Evolutionary conservation across 2,113 vertebrate genomes (phyloP), one percentile per base, ranked within the genome.

Genomic region (Nyctibius bracteatus): DNA sequence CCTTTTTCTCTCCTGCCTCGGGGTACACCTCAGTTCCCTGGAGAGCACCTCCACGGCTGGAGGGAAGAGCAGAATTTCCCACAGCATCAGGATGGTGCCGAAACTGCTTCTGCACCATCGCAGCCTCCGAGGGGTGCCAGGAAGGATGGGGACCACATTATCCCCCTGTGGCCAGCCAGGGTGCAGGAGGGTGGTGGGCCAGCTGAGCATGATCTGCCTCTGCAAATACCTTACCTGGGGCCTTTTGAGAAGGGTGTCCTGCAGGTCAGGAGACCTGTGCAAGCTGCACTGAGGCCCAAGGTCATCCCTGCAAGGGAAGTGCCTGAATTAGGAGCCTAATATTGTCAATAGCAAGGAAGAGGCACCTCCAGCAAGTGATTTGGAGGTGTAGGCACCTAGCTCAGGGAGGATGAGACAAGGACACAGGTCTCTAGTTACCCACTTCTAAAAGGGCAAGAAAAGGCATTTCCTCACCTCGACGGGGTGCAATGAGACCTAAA

Each of bases 51-150:
- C 74, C 41, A 8, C 0, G 3, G 9, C 51, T 92, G 62, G 20
- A 65, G 23, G 14, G 51, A 43, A 71, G 12, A 74, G 14, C 39
- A 68, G 55, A 57, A 37, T 33, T 43, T 41, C 18, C 25, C 3
- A 0, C 3, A 35, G 5, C 4, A 1, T 25, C n/a, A n/a, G n/a
- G n/a, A n/a, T n/a, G n/a, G 9, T 1, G 1, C 13, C 3, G 2
- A 62, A 62, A 54, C 30, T 51, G 23, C 37, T 51, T 30, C 51
- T 46, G 33, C 44, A 22, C 8, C 21, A 1, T 9, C 1, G 5
- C 13, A n/a, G 12, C 28, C 24, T 44, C 28, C 3, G 4, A 24
- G 3, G 10, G 21, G 30, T 51, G 28, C 20, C 21, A 44, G 19
- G 4, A 2, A 10, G 12, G 9, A 24, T 51, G 28, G n/a, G 25